Conservation (phyloP, 2,113 vertebrate genomes). For the Anas platyrhynchos region DNA sequence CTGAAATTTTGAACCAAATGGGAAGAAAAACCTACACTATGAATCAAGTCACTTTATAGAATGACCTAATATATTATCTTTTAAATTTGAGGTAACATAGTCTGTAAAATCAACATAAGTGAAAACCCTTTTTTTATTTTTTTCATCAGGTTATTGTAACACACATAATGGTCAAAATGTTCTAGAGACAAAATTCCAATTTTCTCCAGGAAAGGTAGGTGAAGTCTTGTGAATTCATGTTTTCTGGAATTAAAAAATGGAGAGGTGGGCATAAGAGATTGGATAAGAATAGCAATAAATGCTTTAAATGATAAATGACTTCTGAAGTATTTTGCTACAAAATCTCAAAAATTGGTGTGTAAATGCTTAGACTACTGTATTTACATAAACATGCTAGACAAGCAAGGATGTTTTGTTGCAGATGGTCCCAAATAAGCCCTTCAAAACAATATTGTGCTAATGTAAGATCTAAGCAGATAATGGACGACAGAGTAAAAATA, state of each 20-base stretch:
- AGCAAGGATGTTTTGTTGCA: neutral
- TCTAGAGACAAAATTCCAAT: slow-evolving; percentile 1
- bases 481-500: neutral
- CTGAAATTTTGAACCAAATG: no score
- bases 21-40: no score
- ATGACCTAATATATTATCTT: neutral
- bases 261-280: neutral
- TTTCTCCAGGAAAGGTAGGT: slow-evolving; percentile 69
- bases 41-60: neutral
- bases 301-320: accelerated
- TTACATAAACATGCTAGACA: neutral
- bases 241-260: neutral
- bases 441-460: neutral
- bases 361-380: neutral
- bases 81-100: neutral
- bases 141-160: neutral
- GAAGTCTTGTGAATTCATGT: neutral
- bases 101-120: neutral
- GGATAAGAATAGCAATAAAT: neutral
- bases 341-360: neutral
- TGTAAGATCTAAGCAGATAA: neutral
- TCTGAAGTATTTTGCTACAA: neutral
- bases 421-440: neutral
- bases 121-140: neutral
- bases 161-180: neutral